Base-by-base conservation (phyloP, 2,797 vertebrate genomes). In the Coregonus sp. region DNA sequence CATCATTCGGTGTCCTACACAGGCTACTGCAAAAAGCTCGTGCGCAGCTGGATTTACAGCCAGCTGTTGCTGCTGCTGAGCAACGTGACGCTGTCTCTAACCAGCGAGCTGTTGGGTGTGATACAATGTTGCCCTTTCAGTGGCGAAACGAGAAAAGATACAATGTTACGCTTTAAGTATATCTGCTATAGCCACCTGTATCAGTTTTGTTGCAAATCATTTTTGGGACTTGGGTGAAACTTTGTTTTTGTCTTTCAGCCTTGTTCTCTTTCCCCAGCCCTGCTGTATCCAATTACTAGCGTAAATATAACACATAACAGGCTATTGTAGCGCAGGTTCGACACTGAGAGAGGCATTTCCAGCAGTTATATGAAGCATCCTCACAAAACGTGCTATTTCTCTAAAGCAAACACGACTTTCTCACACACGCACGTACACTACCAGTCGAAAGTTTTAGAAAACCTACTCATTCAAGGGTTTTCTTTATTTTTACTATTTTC, bases 11-110 rank as follows among this genome's bases (percentile, higher is more conserved):
- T 29, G n/a, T 63, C 59, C 59, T 9, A 25, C 18, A 25, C n/a
- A 29, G 59, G 59, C 59, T 25, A 20, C 20, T 61, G 9, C n/a
- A 20, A 7, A 11, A 25, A 6, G 1, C n/a, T 25, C 6, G 7
- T 61, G 7, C n/a, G 59, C 7, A 12, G 59, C 20, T 63, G 59
- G 6, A 63, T 63, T 25, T 25, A 1, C 72, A 59, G 29, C 47
- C 71, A 80, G 25, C 81, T 78, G 78, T 1, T 79, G 35, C 56
- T 80, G 79, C 78, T 83, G 84, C 78, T 6, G 29, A 25, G 85
- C 75, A 75, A 73, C 68, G n/a, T 70, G 84, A 84, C 47, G 78
- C 77, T 29, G 29, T 29, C 2, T 12, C 5, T 15, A 25, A 5
- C 29, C 25, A 7, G 4, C 29, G 72, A 56, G 40, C 56, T 50